phyloP scores from a whole-genome alignment of 2,797 vertebrate genomes.

The Aselliscus stoliczkanus region DNA sequence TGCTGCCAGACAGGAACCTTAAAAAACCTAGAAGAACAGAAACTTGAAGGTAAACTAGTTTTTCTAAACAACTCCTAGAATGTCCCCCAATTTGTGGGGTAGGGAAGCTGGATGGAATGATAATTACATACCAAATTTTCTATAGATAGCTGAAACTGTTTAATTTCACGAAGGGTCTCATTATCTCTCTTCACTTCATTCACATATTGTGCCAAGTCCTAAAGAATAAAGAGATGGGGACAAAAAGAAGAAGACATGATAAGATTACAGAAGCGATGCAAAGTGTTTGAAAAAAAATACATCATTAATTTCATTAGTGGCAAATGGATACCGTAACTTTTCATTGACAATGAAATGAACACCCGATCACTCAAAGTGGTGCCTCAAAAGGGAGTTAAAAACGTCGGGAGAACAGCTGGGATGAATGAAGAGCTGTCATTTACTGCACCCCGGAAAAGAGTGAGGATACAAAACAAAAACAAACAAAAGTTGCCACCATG shows the following conservation, averaged over 20 bases:
- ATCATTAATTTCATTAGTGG: slow-evolving; percentile 21
- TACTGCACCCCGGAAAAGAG: neutral
- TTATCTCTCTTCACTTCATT: slow-evolving; percentile 99
- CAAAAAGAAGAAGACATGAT: slow-evolving; percentile 23
- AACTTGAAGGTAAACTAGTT: slow-evolving; percentile 12
- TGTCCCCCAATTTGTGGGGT: neutral
- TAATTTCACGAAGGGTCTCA: slow-evolving; percentile 95
- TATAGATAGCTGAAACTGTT: slow-evolving; percentile 96
- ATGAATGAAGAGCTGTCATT: neutral
- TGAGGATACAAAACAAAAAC: neutral
- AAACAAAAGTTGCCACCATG: neutral
- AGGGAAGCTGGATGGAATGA: neutral
- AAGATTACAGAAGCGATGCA: neutral
- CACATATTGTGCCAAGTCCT: slow-evolving; percentile 99
- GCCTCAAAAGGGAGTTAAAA: neutral
- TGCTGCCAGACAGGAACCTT: neutral
- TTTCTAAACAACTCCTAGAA: neutral
- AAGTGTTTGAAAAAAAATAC: slow-evolving; percentile 20
- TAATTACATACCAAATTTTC: slow-evolving; percentile 92
- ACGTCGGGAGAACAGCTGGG: slow-evolving; percentile 16
- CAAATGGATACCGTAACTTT: neutral
- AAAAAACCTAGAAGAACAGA: neutral
- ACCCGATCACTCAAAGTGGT: slow-evolving; percentile 28
- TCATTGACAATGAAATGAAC: slow-evolving; percentile 32
- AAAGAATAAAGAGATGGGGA: slow-evolving; percentile 44